These are phyloP conservation scores for Equus przewalskii DNA, from an alignment of 2,113 vertebrate species.

Conservation along the genomic window DNA sequence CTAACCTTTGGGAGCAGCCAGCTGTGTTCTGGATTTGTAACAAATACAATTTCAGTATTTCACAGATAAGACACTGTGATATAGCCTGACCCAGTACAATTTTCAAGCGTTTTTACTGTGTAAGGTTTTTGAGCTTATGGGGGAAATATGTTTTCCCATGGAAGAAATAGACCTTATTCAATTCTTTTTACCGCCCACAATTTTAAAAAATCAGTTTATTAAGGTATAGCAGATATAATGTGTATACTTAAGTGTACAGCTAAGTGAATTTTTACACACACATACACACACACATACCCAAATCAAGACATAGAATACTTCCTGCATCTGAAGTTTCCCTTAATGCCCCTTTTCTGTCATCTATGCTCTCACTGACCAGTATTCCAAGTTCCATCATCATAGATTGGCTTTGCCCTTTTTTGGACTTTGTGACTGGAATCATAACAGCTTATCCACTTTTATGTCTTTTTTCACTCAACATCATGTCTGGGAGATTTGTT, in stretches of 20 bases:
- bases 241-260: not conserved
- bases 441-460: not conserved
- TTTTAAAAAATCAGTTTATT: not conserved
- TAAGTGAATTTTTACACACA: not conserved
- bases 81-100: not conserved
- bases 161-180: not conserved
- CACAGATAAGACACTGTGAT: not conserved
- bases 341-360: not conserved
- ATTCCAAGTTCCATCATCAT: not conserved
- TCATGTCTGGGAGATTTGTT: not conserved
- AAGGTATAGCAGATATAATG: not conserved
- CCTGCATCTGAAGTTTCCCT: not conserved
- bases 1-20: not conserved
- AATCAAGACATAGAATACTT: not conserved
- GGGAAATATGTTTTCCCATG: not conserved
- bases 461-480: not conserved
- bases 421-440: slow-evolving; percentile 2
- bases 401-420: not conserved
- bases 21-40: not conserved
- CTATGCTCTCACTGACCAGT: not conserved
- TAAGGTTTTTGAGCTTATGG: slow-evolving; percentile 2
- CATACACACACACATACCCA: not conserved
- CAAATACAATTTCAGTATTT: not conserved
- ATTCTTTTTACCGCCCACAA: not conserved
- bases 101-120: slow-evolving; percentile 2